These are phyloP conservation scores for Epicampocera succincta DNA, from an alignment of 2,888 invertebrate genomes.

Conservation along the genomic window DNA sequence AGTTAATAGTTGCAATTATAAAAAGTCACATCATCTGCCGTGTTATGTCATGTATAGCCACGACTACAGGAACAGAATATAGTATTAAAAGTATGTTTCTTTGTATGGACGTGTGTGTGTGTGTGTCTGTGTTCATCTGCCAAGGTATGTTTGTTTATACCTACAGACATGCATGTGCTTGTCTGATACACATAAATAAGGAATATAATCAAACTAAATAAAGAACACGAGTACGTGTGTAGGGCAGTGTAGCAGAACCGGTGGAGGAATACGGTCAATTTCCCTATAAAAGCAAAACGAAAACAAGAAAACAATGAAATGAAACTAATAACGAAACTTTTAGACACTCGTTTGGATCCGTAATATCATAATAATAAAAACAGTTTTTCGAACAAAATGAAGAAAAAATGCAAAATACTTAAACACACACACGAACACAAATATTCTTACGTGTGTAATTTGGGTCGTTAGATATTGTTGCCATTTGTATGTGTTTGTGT, in stretches of 20 bases:
- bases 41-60: constrained; percentile 45
- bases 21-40: constrained; percentile 62
- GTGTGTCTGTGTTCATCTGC: no score
- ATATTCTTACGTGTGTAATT: no score
- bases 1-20: constrained; percentile 63
- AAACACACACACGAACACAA: no score
- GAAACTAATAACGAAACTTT: constrained; percentile 62
- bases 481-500: neutral
- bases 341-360: constrained; percentile 45
- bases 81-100: no score
- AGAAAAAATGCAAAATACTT: constrained; percentile 1
- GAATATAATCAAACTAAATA: constrained; percentile 32
- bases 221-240: constrained; percentile 41
- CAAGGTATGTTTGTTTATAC: neutral
- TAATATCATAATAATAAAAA: constrained; percentile 13
- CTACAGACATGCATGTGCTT: constrained; percentile 2
- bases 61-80: neutral
- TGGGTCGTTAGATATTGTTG: constrained; percentile 19
- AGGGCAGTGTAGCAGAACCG: constrained; percentile 33
- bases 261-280: constrained; percentile 38
- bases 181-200: neutral
- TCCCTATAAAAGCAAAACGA: neutral
- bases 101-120: no score
- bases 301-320: no score
- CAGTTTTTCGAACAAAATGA: constrained; percentile 1